Evolutionary conservation across 2,113 vertebrate species (phyloP).

Genomic region (Nyctereutes procyonoides): DNA sequence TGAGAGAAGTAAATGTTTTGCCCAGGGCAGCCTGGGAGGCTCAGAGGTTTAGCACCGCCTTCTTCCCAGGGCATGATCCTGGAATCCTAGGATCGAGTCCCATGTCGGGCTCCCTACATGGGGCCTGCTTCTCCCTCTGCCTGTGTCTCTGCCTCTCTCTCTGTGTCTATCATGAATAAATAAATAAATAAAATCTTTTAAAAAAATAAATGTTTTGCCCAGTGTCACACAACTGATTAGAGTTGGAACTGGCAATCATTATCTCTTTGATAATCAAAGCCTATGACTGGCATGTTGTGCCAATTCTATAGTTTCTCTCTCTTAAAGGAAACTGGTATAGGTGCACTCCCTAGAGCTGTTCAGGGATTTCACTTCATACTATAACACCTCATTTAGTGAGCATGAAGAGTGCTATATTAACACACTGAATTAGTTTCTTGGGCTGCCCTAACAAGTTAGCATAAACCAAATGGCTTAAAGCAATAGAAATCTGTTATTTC

Average conservation of each 20-base stretch:
- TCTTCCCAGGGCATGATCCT: no score
- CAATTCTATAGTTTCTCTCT: background rate
- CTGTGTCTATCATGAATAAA: no score
- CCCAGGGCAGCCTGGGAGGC: background rate
- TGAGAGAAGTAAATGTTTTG: background rate
- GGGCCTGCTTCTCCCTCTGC: no score
- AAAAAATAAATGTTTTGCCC: background rate
- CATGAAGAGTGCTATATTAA: background rate
- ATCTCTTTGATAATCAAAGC: background rate
- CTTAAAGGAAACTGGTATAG: background rate
- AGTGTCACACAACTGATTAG: background rate
- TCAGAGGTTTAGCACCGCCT: no score
- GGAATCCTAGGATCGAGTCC: no score
- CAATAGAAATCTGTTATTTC: background rate
- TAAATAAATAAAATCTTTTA: no score
- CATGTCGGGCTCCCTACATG: no score
- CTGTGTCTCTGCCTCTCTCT: no score
- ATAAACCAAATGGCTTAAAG: background rate
- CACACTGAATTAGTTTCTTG: background rate
- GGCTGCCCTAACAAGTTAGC: background rate
- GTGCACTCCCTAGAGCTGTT: background rate
- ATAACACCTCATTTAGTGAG: background rate
- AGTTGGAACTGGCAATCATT: background rate
- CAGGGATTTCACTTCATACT: background rate
- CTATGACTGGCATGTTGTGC: no score